phyloP scores from a whole-genome alignment of 2,113 vertebrate species.

The Ailurus styani region DNA sequence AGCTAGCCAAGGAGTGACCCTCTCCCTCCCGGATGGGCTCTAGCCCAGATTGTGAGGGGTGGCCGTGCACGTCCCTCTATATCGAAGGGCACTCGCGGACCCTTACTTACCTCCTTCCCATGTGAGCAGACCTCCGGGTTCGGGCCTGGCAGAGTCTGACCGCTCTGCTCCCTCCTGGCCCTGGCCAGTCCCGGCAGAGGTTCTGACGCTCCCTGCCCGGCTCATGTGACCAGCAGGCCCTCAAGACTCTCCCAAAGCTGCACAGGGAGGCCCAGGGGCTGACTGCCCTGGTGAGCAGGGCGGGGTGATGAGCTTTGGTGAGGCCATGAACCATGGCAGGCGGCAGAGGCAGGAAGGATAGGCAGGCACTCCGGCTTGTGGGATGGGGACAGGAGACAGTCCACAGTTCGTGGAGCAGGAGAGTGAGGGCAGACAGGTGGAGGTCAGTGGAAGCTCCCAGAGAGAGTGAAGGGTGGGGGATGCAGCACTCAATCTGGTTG shows the following conservation, averaged over 20 bases:
- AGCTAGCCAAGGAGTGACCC: background rate
- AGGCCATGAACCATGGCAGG: background rate
- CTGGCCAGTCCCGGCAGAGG: background rate
- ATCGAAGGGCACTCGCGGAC: background rate
- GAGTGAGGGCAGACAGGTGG: background rate
- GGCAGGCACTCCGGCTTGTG: background rate
- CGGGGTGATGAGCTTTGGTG: background rate
- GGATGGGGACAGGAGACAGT: background rate
- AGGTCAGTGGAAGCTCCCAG: background rate
- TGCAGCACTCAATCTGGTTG: background rate
- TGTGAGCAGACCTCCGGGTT: background rate
- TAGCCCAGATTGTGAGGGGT: too few relatives aligned
- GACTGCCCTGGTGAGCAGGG: background rate
- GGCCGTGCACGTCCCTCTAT: accelerated
- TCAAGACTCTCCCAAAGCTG: background rate
- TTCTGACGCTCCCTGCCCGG: background rate
- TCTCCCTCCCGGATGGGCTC: background rate
- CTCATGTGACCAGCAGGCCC: background rate
- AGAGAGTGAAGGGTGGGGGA: background rate
- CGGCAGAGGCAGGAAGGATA: background rate
- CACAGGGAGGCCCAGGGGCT: background rate
- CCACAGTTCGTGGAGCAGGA: background rate
- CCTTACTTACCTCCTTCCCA: background rate
- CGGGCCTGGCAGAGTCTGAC: background rate
- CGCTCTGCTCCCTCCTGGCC: background rate